phyloP scores from a whole-genome alignment of 2,797 vertebrate genomes.

The Alcedo quadribrachys region DNA sequence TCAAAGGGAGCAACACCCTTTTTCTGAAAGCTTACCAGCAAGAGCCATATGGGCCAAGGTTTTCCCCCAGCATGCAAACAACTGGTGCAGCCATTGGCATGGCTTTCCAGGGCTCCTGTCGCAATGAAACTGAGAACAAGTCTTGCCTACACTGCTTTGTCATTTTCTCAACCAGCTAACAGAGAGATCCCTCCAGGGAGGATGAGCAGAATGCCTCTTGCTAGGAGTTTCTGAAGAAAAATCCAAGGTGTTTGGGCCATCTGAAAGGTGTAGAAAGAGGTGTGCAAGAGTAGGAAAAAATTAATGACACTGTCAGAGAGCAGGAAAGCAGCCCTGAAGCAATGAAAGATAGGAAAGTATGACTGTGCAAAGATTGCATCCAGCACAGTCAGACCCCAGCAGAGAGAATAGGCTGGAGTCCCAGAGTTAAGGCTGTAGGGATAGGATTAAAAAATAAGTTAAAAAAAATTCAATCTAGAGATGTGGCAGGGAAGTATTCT shows the following conservation, averaged over 20 bases:
- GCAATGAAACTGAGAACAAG: not conserved
- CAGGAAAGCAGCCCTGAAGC: not conserved
- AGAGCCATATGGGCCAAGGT: not conserved
- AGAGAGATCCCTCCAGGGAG: not conserved
- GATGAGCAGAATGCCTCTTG: not conserved
- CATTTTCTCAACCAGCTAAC: not conserved
- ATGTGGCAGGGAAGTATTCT: not conserved
- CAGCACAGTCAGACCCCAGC: not conserved
- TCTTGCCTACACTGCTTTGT: not conserved
- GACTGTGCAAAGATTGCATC: not conserved
- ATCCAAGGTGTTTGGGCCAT: not conserved
- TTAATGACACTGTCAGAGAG: not conserved
- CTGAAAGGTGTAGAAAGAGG: not conserved
- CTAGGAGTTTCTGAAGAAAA: slow-evolving; percentile 6
- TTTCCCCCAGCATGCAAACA: not conserved
- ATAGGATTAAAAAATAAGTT: not conserved
- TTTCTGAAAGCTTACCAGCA: not conserved
- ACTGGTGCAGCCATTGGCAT: not conserved
- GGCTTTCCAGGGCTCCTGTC: not conserved
- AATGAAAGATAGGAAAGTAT: not conserved
- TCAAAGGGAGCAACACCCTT: not conserved
- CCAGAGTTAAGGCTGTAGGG: not conserved
- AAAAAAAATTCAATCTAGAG: not conserved
- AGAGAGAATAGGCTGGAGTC: not conserved
- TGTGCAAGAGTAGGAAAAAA: not conserved